Base-by-base conservation (phyloP, 2,888 invertebrate species). In the Lymantria monacha region DNA sequence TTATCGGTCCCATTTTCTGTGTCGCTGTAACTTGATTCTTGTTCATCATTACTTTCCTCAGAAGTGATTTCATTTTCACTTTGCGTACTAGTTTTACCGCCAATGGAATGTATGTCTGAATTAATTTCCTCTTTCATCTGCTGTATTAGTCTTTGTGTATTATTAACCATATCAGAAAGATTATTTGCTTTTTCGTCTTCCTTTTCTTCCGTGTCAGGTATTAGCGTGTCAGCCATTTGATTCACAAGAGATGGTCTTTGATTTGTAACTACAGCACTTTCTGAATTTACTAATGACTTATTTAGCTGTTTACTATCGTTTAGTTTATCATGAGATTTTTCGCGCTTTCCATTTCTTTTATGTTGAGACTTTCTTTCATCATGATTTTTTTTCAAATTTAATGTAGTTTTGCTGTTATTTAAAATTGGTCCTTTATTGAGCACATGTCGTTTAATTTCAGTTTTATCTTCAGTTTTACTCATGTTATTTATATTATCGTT, bases 121-220 rank as follows among this genome's bases (percentile, higher is more conserved):
- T 92, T 92, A 37, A 94, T 93, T 87, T 94, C 94, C 65, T 93
- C 93, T 72, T 92, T 93, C 94, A 94, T 94, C 80, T 93, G 93
- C 61, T 94, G 93, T 55, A 94, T 94, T 41, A 94, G 70, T 51
- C 87, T 89, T 73, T 94, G 93, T 0, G 94, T 94, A 52, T 92
- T 92, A 66, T 92, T 92, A 9, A 94, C 93, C 46, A 94, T 87
- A 57, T 93, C 93, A 59, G 79, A 85, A 30, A 91, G 71, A 59
- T 91, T 90, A 51, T 70, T 85, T 2, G 80, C 51, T 68, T 81
- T 88, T 54, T 87, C 85, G 53, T 79, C 79, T 15, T 47, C 46
- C 53, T 59, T 57, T 46, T 41, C 49, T 7, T 47, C 46, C 38
- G 37, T 49, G 15, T 44, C 44, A 2, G 53, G 9, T 38, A 41